Conservation (phyloP, 2,888 invertebrate species). For the Watsonalla binaria region DNA sequence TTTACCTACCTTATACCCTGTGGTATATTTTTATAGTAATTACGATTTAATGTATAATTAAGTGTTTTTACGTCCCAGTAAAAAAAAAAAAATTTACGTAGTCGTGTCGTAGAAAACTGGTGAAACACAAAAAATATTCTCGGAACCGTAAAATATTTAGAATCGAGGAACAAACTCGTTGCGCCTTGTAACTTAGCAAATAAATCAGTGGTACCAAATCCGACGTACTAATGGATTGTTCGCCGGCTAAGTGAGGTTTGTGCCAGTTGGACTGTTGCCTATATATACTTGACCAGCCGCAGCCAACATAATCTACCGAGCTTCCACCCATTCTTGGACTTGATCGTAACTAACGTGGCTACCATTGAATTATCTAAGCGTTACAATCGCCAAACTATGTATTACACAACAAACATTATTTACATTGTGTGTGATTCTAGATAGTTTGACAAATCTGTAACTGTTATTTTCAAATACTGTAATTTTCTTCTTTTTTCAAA, state of each 20-base stretch:
- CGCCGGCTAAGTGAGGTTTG: conserved; percentile 44
- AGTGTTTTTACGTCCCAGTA: too few relatives aligned
- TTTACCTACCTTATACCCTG: too few relatives aligned
- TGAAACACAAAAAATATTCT: too few relatives aligned
- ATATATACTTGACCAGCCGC: conserved; percentile 37
- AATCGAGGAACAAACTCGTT: conserved; percentile 24
- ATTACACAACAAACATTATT: too few relatives aligned
- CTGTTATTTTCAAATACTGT: too few relatives aligned
- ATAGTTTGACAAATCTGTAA: too few relatives aligned
- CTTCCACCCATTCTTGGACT: conserved; percentile 36
- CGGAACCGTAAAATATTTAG: conserved; percentile 9
- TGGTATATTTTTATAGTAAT: too few relatives aligned
- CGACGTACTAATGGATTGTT: conserved; percentile 65
- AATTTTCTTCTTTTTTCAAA: too few relatives aligned
- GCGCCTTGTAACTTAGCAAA: conserved; percentile 33
- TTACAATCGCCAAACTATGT: conserved; percentile 18
- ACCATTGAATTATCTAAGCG: conserved; percentile 41
- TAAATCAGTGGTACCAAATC: conserved; percentile 52
- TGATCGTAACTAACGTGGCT: conserved; percentile 31
- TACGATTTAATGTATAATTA: too few relatives aligned
- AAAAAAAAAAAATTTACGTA: too few relatives aligned
- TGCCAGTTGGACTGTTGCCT: conserved; percentile 67
- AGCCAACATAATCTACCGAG: conserved; percentile 61
- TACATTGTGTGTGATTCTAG: too few relatives aligned
- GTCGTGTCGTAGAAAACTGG: too few relatives aligned